Conservation (phyloP, 2,797 vertebrate species). For the Tauraco hartlaubi region DNA sequence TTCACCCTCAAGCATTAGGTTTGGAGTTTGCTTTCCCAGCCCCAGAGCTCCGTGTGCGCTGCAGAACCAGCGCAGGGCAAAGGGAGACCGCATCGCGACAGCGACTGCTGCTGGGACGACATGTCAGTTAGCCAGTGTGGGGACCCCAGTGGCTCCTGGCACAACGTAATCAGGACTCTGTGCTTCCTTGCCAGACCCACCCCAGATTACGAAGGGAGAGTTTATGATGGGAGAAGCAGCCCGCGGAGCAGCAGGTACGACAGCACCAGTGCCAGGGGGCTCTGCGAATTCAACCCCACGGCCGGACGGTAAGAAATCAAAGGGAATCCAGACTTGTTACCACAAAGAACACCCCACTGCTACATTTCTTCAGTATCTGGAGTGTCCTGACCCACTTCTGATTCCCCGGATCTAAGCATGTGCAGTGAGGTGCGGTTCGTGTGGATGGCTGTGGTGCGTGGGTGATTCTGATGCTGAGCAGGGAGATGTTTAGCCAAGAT, state of each 20-base stretch:
- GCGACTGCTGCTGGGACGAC: not conserved
- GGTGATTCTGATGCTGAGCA: not conserved
- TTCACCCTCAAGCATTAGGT: not conserved
- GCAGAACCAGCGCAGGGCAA: not conserved
- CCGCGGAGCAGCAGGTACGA: constrained; percentile 32
- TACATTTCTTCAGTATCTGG: accelerated
- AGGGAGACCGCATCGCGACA: accelerated
- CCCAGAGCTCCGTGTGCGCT: not conserved
- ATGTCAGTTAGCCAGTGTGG: accelerated
- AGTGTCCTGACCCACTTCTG: not conserved
- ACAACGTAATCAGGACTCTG: not conserved
- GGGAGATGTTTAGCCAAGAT: not conserved
- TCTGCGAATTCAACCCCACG: not conserved
- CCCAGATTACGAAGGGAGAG: not conserved
- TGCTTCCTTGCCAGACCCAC: not conserved
- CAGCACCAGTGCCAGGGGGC: not conserved
- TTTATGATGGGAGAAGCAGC: constrained; percentile 19
- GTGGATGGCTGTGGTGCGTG: not conserved
- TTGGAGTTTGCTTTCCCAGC: not conserved
- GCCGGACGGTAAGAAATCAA: constrained; percentile 10
- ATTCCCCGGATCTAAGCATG: not conserved
- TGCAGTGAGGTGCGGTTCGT: not conserved
- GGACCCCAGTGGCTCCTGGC: not conserved
- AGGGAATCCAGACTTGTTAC: not conserved
- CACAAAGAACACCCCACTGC: not conserved